phyloP scores from a whole-genome alignment of 2,113 vertebrate genomes.

The Microtus ochrogaster region DNA sequence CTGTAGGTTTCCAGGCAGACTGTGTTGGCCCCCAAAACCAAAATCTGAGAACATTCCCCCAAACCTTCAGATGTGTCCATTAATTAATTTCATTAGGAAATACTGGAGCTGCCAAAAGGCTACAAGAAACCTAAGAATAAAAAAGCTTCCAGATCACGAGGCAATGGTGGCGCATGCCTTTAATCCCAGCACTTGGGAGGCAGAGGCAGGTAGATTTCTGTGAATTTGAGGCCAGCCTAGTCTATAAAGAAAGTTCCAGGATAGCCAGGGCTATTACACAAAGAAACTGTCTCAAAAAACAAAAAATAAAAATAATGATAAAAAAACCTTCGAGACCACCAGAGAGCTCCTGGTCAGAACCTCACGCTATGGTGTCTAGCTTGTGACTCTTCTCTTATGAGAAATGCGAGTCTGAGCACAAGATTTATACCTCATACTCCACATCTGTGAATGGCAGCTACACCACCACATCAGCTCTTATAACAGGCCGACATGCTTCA shows the following conservation, averaged over 20 bases:
- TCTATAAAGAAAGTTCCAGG: too few relatives aligned
- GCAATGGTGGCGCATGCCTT: too few relatives aligned
- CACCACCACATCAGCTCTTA: not conserved
- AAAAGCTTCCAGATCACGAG: not conserved
- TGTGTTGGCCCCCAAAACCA: not conserved
- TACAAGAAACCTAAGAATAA: not conserved
- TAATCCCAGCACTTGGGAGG: too few relatives aligned
- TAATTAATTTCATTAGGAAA: not conserved
- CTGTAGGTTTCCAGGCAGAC: conserved; percentile 2
- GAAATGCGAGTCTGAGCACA: not conserved
- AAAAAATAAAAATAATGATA: not conserved
- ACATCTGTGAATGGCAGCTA: not conserved
- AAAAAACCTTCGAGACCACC: not conserved
- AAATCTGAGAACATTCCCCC: not conserved
- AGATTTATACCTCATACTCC: not conserved
- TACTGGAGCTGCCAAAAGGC: not conserved
- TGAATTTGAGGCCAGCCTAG: too few relatives aligned
- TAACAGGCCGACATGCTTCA: not conserved
- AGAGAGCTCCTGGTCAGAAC: not conserved
- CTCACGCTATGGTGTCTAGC: not conserved
- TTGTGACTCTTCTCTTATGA: not conserved
- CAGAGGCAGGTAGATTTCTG: too few relatives aligned
- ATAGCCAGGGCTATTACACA: too few relatives aligned
- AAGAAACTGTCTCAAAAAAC: too few relatives aligned
- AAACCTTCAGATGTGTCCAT: not conserved